Conservation (phyloP, 2,113 vertebrate species). For the Octodon degus region DNA sequence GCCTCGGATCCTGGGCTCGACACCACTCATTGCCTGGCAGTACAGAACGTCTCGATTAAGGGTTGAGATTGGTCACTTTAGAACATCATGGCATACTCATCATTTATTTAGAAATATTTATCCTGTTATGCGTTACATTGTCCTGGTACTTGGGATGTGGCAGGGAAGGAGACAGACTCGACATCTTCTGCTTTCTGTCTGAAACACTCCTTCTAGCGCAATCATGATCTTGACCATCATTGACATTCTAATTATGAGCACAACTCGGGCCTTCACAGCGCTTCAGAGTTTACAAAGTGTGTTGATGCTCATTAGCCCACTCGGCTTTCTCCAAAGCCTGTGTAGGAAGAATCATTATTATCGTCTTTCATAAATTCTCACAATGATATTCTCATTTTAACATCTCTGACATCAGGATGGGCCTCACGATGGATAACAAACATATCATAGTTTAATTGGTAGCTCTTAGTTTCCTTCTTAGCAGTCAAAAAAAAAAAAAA, state of each 20-base stretch:
- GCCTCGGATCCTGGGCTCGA: background rate
- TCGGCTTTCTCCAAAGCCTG: background rate
- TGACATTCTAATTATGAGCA: background rate
- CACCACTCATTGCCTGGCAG: background rate
- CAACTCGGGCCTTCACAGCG: background rate
- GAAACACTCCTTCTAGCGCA: background rate
- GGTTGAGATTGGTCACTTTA: background rate
- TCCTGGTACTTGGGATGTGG: background rate
- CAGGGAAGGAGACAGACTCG: background rate
- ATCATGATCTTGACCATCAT: background rate
- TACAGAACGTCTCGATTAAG: background rate
- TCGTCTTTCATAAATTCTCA: constrained; percentile 24
- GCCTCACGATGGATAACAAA: background rate
- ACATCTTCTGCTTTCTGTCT: background rate
- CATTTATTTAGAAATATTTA: background rate
- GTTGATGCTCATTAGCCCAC: background rate
- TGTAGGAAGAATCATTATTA: constrained; percentile 25
- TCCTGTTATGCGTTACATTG: no score
- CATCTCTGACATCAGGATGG: constrained; percentile 46
- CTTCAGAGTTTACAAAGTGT: background rate
- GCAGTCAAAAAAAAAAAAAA: constrained; percentile 6
- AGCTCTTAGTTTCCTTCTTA: constrained; percentile 58
- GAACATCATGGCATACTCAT: background rate
- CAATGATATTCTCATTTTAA: constrained; percentile 13
- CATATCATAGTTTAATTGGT: constrained; percentile 44